These are phyloP conservation scores for Lepidurus apus DNA, from an alignment of 1,140 invertebrate species.

Conservation along the genomic window DNA sequence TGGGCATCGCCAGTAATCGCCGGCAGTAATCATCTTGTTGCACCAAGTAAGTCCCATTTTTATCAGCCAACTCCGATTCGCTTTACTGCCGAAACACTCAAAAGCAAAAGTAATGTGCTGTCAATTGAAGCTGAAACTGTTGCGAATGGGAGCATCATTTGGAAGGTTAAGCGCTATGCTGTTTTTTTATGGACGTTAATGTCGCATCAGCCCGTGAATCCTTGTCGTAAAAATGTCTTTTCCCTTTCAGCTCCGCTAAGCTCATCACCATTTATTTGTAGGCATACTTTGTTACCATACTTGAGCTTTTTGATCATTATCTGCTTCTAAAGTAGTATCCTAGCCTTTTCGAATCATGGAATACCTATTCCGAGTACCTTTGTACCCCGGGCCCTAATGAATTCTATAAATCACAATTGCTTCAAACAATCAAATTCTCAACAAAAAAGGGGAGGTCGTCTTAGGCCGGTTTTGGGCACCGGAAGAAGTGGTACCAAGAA, in stretches of 20 bases:
- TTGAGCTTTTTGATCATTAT: too few species aligned
- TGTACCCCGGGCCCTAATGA: too few species aligned
- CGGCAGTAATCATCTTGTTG: conserved; percentile 13
- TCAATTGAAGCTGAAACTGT: neutral
- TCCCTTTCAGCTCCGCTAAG: conserved; percentile 12
- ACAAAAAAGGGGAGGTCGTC: neutral
- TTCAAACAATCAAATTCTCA: neutral
- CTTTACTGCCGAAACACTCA: neutral
- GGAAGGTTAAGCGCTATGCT: neutral
- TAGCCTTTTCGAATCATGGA: too few species aligned
- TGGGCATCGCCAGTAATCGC: conserved; percentile 5
- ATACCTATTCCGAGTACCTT: too few species aligned
- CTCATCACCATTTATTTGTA: neutral
- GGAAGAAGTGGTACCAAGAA: neutral
- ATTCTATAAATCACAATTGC: too few species aligned
- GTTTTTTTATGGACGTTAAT: neutral
- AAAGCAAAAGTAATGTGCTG: conserved; percentile 4
- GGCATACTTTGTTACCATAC: neutral
- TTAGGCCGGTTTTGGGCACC: neutral
- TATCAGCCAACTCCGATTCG: neutral
- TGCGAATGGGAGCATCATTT: neutral
- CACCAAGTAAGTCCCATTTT: neutral
- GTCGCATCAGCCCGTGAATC: neutral
- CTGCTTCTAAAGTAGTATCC: too few species aligned
- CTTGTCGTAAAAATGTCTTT: neutral